Base-by-base conservation (phyloP, 2,113 vertebrate species). In the Heterotilapia buettikoferi region DNA sequence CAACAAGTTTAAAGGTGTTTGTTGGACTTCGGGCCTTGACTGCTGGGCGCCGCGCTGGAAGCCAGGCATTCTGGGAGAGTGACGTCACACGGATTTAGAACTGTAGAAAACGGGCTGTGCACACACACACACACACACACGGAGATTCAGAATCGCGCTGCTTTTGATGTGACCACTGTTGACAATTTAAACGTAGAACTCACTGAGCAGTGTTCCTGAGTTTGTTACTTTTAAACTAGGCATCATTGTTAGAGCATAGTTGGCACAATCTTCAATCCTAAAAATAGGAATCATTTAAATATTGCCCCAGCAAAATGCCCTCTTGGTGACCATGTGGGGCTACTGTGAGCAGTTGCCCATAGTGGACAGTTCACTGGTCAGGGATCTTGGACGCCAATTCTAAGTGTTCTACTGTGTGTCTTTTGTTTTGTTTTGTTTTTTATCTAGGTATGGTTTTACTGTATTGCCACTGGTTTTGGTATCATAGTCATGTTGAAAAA, bases 41-140 rank as follows among this genome's bases (percentile, higher is more conserved):
- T 86, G 82, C 92, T 92, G 91, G 90, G 94, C 89, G 92, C 95
- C 92, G 95, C 91, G 92, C 89, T 95, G 89, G 87, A 90, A 94
- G 96, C 96, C 94, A 90, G 94, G 96, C 96, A 97, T 97, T 96
- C 93, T 97, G 96, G 96, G 96, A 96, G 90, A 92, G 87, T 97
- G 96, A 97, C 96, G 96, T 97, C 96, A 97, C 90, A 29, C 7
- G 59, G 83, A 73, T 82, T 86, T 36, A 50, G 73, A 88, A 76
- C 87, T 54, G 88, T 36, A 61, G 59, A 68, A 50, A 38, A 19
- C 50, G 31, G 38, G n/a, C 5, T 45, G n/a, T 66, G 12, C 45
- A 40, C 36, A 14, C 33, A 68, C 31, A 31, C 57, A 61, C 56
- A 6, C 9, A 5, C 10, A 7, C 54, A 7, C 6, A 12, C 19